A percentile compares a stretch with the other conserved stretches of the same genome.
Conservation (phyloP, 2,888 invertebrate genomes). For the Mamestra brassicae region DNA sequence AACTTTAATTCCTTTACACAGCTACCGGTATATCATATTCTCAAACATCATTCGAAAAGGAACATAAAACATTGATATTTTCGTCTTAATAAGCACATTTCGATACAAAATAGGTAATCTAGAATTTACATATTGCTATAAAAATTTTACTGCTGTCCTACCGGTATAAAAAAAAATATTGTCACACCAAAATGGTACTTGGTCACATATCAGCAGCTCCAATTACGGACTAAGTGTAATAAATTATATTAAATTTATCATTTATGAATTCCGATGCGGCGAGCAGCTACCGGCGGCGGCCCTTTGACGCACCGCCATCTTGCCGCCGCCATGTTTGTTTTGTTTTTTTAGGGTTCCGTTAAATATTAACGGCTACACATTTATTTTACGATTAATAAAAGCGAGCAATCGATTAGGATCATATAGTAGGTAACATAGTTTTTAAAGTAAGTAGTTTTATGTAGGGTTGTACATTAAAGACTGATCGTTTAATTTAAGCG, state of each 20-base stretch:
- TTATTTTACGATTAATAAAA: conserved; percentile 67
- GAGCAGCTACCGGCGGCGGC: conserved; percentile 86
- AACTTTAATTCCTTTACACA: conserved; percentile 43
- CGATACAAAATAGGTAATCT: conserved; percentile 60
- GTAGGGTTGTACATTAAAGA: neutral
- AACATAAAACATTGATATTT: conserved; percentile 52
- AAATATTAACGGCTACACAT: conserved; percentile 59
- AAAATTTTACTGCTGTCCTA: conserved; percentile 64
- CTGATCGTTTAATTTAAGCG: neutral
- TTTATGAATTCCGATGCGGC: conserved; percentile 87
- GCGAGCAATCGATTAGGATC: conserved; percentile 33
- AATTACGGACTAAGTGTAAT: conserved; percentile 78
- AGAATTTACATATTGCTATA: conserved; percentile 65
- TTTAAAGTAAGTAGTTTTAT: neutral
- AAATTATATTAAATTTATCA: conserved; percentile 90
- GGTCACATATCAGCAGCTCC: conserved; percentile 74
- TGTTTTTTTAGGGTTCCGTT: conserved; percentile 78
- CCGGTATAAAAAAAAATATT: conserved; percentile 61
- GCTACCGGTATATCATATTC: conserved; percentile 40
- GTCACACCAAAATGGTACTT: conserved; percentile 74
- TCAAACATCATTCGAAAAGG: conserved; percentile 39
- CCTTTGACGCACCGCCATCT: conserved; percentile 88
- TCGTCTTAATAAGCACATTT: conserved; percentile 57
- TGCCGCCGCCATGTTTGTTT: conserved; percentile 85
- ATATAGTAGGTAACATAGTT: conserved; percentile 1